These are phyloP conservation scores for Hydrolagus colliei DNA, from an alignment of 2,797 vertebrate genomes.

Conservation along the genomic window DNA sequence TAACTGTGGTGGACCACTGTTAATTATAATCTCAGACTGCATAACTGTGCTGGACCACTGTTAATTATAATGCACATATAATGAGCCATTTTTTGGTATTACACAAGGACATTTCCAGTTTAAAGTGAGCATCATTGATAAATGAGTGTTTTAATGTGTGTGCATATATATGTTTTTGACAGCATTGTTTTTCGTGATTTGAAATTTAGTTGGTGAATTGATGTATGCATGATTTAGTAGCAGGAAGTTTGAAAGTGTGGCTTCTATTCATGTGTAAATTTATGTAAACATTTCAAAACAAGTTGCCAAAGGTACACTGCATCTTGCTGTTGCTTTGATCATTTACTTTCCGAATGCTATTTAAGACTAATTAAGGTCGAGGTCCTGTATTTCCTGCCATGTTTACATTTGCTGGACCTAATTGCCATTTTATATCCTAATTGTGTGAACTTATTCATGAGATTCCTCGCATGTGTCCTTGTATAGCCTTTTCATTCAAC, in stretches of 20 bases:
- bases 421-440: conserved; percentile 16
- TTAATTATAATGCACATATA: too few relatives aligned
- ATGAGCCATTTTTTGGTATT: background rate
- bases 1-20: too few relatives aligned
- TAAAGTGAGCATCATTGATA: background rate
- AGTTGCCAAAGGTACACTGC: background rate
- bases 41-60: too few relatives aligned
- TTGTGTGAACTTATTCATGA: conserved; percentile 29
- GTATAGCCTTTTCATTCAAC: conserved; percentile 9
- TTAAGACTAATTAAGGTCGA: background rate
- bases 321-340: background rate
- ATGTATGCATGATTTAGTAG: background rate
- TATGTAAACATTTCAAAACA: background rate
- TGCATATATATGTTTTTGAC: background rate
- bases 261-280: background rate
- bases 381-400: background rate
- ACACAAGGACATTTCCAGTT: background rate
- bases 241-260: background rate
- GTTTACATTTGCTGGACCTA: background rate
- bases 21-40: too few relatives aligned
- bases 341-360: background rate
- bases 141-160: background rate
- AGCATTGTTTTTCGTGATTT: background rate
- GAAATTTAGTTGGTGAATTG: background rate
- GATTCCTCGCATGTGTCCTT: conserved; percentile 9